phyloP scores from a whole-genome alignment of 2,888 invertebrate genomes.

The Mechanitis mazaeus region DNA sequence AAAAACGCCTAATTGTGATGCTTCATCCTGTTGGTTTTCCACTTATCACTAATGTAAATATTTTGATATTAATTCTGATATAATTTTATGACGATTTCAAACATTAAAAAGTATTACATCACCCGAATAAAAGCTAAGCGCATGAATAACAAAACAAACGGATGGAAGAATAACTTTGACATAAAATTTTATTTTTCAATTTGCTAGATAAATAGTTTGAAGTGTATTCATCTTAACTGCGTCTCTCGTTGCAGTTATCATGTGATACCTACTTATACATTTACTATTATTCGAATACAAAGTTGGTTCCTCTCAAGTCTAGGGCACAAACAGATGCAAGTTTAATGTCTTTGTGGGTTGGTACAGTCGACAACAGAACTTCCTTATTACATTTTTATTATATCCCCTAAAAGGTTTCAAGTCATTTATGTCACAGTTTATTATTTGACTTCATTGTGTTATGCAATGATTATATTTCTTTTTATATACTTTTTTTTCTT shows the following conservation, averaged over 20 bases:
- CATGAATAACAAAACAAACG: no score
- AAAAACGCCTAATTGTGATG: not conserved
- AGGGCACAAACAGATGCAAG: slow-evolving; percentile 61
- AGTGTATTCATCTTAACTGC: not conserved
- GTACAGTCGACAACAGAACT: slow-evolving; percentile 31
- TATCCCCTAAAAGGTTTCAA: not conserved
- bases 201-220: not conserved
- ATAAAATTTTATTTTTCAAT: not conserved
- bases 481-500: no score
- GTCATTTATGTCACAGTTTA: not conserved
- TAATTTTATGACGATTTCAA: no score
- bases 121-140: no score
- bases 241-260: not conserved
- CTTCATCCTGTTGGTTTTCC: not conserved
- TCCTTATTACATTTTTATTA: slow-evolving; percentile 14
- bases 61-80: no score
- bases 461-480: no score
- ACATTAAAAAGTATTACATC: no score
- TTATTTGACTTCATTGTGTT: no score
- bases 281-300: slow-evolving; percentile 11
- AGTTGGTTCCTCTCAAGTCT: slow-evolving; percentile 20
- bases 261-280: slow-evolving; percentile 6
- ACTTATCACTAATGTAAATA: no score
- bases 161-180: no score
- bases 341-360: slow-evolving; percentile 50